Evolutionary conservation across 2,797 vertebrate genomes (phyloP).

Genomic region (Ptychadena robeensis): DNA sequence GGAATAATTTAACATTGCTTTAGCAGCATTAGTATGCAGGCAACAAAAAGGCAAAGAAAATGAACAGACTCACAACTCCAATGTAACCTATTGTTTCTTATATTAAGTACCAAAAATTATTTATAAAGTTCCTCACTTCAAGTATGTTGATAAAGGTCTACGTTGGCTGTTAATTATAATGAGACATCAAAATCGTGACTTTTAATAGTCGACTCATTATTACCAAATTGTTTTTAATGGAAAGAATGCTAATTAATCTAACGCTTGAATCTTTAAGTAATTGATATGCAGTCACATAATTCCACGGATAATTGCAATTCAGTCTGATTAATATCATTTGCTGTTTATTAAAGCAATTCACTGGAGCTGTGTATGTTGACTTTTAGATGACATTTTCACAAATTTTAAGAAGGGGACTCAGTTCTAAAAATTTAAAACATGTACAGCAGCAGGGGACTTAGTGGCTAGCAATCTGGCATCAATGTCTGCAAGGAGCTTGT

Average conservation of each 20-base stretch:
- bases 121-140: slow-evolving; percentile 9
- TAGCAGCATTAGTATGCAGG: too few species aligned
- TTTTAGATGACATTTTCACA: slow-evolving; percentile 60
- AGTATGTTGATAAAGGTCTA: slow-evolving; percentile 19
- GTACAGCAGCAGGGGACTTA: background rate
- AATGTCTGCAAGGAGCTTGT: too few species aligned
- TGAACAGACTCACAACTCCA: too few species aligned
- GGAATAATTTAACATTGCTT: too few species aligned
- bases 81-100: too few species aligned
- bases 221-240: slow-evolving; percentile 50
- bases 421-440: slow-evolving; percentile 3
- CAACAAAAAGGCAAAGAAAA: too few species aligned
- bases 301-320: slow-evolving; percentile 56
- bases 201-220: slow-evolving; percentile 44
- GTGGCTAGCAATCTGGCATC: too few species aligned
- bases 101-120: background rate
- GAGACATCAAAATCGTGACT: slow-evolving; percentile 44
- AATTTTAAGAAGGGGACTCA: slow-evolving; percentile 27
- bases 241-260: slow-evolving; percentile 53
- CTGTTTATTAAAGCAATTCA: slow-evolving; percentile 58
- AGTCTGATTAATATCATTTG: slow-evolving; percentile 59
- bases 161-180: slow-evolving; percentile 45
- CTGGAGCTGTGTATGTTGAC: slow-evolving; percentile 56
- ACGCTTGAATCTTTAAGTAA: slow-evolving; percentile 40
- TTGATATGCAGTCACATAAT: slow-evolving; percentile 54